Evolutionary conservation across 30 jellyfish, hydroid and myxozoan genomes (phyloP), one percentile per base, ranked within the genome.

Genomic region (Catostylus mosaicus): DNA sequence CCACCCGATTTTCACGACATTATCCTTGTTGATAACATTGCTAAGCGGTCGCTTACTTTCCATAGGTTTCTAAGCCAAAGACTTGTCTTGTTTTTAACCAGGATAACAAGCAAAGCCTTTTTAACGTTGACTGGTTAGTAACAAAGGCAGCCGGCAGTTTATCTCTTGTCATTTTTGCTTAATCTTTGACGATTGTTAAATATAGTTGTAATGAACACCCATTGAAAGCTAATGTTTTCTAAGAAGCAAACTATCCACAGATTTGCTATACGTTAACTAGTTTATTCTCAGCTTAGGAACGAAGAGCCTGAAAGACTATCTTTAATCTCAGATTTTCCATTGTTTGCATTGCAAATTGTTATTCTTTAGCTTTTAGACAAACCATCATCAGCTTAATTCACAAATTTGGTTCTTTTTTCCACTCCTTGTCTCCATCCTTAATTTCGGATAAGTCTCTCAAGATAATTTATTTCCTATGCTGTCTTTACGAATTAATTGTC

Each of bases 131-230:
- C 67, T 59, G 86, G 71, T 82, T 56, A 82, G 84, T 56, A 27
- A 38, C 76, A 81, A 81, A 81, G 84, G 75, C 52, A 23, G 80
- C 92, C 92, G 86, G 52, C 86, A 33, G 92, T 82, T 82, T 35
- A 82, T 46, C 65, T 82, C 86, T 71, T 20, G 26, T 57, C 82
- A 71, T 69, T 48, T 60, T 46, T 48, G 45, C 51, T 11, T 82
- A 82, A 82, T 71, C 92, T 61, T 54, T 43, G 11, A 63, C 86
- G 54, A 57, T 71, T 64, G 74, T 82, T 82, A 82, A 82, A 66
- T 51, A 43, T 23, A 56, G 57, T 40, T 82, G 92, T 61, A 82
- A 82, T 82, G 73, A 54, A 82, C 75, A 69, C 82, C 75, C 59
- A 33, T 46, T 16, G 80, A 82, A 82, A 68, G 31, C 64, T 32